A percentile compares a stretch with the other conserved stretches of the same genome.
Evolutionary conservation across 2,113 vertebrate species (phyloP).

Genomic region (Pluvialis apricaria): DNA sequence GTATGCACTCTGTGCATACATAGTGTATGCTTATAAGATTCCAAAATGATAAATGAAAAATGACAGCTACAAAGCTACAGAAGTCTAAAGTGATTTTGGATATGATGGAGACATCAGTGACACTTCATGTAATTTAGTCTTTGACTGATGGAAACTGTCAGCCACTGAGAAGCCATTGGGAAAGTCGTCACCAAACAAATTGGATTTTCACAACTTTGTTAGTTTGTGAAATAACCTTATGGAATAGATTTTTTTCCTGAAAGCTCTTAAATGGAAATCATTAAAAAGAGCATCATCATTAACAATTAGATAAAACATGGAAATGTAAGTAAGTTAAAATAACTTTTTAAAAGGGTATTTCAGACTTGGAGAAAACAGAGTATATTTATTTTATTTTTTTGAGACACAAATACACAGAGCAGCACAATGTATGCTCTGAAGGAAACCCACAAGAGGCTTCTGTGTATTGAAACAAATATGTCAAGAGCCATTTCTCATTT

Average conservation of each 20-base stretch:
- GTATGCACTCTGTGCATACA: neutral
- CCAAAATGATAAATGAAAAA: conserved; percentile 26
- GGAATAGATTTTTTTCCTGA: neutral
- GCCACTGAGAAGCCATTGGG: neutral
- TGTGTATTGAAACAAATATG: neutral
- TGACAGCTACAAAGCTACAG: neutral
- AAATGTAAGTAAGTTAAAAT: neutral
- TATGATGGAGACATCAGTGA: conserved; percentile 39
- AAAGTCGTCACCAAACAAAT: conserved; percentile 13
- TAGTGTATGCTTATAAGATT: neutral
- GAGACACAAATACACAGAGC: neutral
- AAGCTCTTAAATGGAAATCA: neutral
- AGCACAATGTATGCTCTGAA: neutral
- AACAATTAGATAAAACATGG: neutral
- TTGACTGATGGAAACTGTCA: conserved; percentile 40
- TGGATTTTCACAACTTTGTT: conserved; percentile 15
- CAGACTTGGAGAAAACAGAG: neutral
- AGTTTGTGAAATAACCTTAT: neutral
- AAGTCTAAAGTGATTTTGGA: conserved; percentile 20
- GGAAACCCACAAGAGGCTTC: neutral
- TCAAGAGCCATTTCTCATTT: neutral
- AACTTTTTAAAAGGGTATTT: neutral
- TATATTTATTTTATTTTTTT: neutral
- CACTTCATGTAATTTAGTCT: conserved; percentile 5
- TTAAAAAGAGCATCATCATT: neutral